phyloP scores from a whole-genome alignment of 2,888 invertebrate genomes.

The Cryptocephalus moraei region DNA sequence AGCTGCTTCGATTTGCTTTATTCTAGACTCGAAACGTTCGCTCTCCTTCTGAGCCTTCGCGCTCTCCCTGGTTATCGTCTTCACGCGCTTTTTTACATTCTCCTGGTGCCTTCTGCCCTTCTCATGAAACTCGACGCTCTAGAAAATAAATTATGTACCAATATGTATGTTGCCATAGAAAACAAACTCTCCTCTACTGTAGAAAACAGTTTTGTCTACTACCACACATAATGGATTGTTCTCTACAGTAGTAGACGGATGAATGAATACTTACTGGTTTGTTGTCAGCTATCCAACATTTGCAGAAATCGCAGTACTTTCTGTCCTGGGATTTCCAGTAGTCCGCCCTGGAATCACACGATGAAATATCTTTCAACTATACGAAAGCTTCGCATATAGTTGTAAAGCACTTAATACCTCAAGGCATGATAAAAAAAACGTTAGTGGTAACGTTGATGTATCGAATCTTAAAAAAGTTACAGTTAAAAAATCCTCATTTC shows the following conservation, averaged over 20 bases:
- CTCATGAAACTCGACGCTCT: conserved; percentile 93
- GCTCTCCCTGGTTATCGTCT: conserved; percentile 75
- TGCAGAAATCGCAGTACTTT: conserved; percentile 95
- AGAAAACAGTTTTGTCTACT: no score
- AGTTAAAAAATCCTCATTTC: no score
- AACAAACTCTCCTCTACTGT: no score
- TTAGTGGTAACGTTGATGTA: no score
- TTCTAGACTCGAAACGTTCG: conserved; percentile 65
- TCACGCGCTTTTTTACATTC: conserved; percentile 78
- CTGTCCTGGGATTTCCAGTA: conserved; percentile 95
- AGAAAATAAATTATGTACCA: conserved; percentile 16
- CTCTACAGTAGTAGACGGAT: no score
- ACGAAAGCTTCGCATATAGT: no score
- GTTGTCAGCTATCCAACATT: conserved; percentile 97
- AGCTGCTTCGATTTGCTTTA: conserved; percentile 83
- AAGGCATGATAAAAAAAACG: no score
- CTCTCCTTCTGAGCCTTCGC: conserved; percentile 68
- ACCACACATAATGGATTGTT: no score
- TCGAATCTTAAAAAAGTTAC: no score
- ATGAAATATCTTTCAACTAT: no score
- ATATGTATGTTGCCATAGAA: no score
- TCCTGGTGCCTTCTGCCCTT: conserved; percentile 86
- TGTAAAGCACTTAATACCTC: no score
- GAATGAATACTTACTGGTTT: conserved; percentile 61
- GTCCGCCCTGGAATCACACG: conserved; percentile 50